Base-by-base conservation (phyloP, 2,113 vertebrate species). In the Ciconia stormi region DNA sequence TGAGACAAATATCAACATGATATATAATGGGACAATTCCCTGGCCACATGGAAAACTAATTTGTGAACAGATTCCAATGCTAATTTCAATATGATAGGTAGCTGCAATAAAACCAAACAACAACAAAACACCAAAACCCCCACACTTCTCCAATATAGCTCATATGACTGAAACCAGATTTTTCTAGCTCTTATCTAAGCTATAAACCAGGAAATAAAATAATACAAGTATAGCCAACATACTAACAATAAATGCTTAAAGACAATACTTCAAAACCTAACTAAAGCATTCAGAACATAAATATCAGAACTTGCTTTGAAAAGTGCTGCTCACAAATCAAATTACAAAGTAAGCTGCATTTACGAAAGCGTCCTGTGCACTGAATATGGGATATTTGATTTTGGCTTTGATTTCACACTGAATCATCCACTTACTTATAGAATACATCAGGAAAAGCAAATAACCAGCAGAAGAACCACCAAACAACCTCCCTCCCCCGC, bases 391-490 rank as follows among this genome's bases (percentile, higher is more conserved):
- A 32, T 72, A 71, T 49, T 88, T 66, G 67, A 93, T 72, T 80
- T 84, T 36, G 58, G 21, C 34, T 91, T 89, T n/a, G 27, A 84
- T 87, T 95, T 96, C 53, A 93, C 47, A 89, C 40, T 40, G 63
- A 87, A 65, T 89, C 52, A 72, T 90, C 93, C 95, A 50, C 92
- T 94, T 87, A 62, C 61, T 93, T 94, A 88, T 7, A 92, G 36
- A 94, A 93, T 65, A 91, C 32, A 58, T 42, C 25, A 70, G 50
- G 20, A 93, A 93, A 95, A 91, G 76, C 53, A 96, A 97, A 90
- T 81, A 90, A 83, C 11, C 46, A 82, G 56, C 34, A 86, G 84
- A 73, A 84, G 55, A 82, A 83, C 7, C 63, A 89, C 30, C 27
- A 82, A 86, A 40, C 32, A 77, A 65, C 2, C 8, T 84, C 80